Conservation (phyloP, 2,113 vertebrate species). For the Gavialis gangeticus region DNA sequence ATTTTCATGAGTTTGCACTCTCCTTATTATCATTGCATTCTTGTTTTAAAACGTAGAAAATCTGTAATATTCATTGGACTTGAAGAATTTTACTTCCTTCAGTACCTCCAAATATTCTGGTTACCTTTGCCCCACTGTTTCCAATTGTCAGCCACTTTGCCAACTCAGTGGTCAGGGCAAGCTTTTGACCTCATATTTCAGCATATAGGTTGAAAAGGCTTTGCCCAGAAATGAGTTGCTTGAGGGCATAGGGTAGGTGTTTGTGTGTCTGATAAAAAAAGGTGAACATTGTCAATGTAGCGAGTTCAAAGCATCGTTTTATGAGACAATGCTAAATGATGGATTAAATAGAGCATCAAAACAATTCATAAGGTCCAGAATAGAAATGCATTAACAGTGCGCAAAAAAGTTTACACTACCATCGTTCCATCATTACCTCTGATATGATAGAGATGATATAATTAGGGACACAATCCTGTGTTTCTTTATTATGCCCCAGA, state of each 20-base stretch:
- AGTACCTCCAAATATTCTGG: not conserved
- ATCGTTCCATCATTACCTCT: not conserved
- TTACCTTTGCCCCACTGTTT: not conserved
- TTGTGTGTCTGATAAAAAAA: not conserved
- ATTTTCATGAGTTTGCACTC: not conserved
- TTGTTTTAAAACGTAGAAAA: not conserved
- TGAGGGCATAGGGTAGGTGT: not conserved
- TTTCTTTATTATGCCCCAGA: not conserved
- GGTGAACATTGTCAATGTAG: not conserved
- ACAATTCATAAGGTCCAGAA: not conserved
- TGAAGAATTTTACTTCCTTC: not conserved
- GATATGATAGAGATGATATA: not conserved
- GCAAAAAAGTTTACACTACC: not conserved
- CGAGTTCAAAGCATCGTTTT: not conserved
- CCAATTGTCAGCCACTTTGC: not conserved
- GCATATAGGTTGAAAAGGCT: not conserved
- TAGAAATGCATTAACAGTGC: not conserved
- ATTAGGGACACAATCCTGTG: not conserved
- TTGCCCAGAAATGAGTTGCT: not conserved
- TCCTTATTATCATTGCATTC: not conserved
- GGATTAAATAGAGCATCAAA: not conserved
- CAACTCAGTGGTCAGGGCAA: not conserved
- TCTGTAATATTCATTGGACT: not conserved
- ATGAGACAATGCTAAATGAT: not conserved
- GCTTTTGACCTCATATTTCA: not conserved